phyloP scores from a whole-genome alignment of 2,113 vertebrate genomes.

The Psophia crepitans region DNA sequence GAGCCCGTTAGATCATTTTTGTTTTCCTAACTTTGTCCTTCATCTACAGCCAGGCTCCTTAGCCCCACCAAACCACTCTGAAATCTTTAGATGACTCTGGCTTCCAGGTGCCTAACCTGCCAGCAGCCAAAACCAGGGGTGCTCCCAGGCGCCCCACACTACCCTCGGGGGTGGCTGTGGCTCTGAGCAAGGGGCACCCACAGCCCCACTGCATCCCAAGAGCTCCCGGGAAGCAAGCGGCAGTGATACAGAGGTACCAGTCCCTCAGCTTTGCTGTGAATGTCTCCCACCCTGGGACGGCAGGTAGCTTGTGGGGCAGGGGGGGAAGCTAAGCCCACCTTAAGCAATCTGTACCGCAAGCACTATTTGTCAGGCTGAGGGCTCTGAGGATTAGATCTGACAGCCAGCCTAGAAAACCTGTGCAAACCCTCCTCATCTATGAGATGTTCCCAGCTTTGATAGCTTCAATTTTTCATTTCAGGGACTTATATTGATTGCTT shows the following conservation, averaged over 20 bases:
- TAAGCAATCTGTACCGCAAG: not conserved
- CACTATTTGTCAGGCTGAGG: not conserved
- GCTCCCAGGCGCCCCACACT: not conserved
- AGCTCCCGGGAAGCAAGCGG: not conserved
- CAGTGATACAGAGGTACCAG: no score
- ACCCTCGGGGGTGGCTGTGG: not conserved
- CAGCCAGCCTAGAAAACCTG: constrained; percentile 4
- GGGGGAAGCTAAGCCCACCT: not conserved
- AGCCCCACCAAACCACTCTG: no score
- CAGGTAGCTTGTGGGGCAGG: rapidly evolving
- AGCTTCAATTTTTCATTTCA: constrained; percentile 62
- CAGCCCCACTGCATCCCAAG: no score
- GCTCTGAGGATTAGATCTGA: not conserved
- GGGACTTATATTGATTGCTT: constrained; percentile 67
- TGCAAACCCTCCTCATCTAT: constrained; percentile 10
- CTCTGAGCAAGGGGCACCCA: rapidly evolving
- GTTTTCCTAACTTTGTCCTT: not conserved
- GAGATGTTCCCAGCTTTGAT: constrained; percentile 36
- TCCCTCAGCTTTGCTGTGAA: rapidly evolving
- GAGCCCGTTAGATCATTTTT: no score
- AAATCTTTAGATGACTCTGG: not conserved
- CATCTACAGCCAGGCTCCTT: not conserved
- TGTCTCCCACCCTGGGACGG: not conserved
- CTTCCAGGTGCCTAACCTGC: no score
- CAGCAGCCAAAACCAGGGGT: not conserved